phyloP scores from a whole-genome alignment of 92 coral and sea anemone species.

The Actinostola sp. region DNA sequence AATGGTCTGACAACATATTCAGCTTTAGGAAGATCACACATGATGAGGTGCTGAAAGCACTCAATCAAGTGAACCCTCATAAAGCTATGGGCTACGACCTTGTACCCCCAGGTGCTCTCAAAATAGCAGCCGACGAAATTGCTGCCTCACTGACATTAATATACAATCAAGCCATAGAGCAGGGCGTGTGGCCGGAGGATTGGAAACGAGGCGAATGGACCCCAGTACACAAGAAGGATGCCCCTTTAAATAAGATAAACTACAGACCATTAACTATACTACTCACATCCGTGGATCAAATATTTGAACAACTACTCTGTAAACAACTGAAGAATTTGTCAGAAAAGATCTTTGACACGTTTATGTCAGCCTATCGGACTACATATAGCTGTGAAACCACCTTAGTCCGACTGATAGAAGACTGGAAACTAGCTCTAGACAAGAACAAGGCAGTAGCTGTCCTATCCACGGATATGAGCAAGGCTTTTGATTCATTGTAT shows the following conservation, averaged over 20 bases:
- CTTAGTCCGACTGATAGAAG: conserved; percentile 38
- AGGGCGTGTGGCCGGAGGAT: conserved; percentile 37
- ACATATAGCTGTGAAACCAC: conserved; percentile 47
- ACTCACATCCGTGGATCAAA: conserved; percentile 39
- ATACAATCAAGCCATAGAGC: conserved; percentile 34
- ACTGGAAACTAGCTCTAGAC: conserved; percentile 43
- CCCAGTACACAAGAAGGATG: conserved; percentile 41
- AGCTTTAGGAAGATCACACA: conserved; percentile 33
- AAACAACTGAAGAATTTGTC: conserved; percentile 39
- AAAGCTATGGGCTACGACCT: conserved; percentile 45
- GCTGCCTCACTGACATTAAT: conserved; percentile 33
- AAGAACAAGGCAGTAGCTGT: conserved; percentile 30
- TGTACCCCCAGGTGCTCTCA: conserved; percentile 29
- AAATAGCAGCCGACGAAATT: conserved; percentile 30
- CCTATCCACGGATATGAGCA: no score
- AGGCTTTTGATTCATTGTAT: conserved; percentile 21
- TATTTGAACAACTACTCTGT: conserved; percentile 49
- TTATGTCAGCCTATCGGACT: conserved; percentile 43
- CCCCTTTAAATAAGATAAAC: conserved; percentile 37
- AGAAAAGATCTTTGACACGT: conserved; percentile 31
- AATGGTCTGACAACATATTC: conserved; percentile 18
- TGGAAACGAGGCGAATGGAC: conserved; percentile 57
- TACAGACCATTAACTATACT: conserved; percentile 51
- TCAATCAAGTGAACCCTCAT: conserved; percentile 24
- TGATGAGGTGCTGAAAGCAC: conserved; percentile 30